Evolutionary conservation across 2,888 invertebrate genomes (phyloP), one percentile per base, ranked within the genome.

Genomic region (Apodemia hepburni): DNA sequence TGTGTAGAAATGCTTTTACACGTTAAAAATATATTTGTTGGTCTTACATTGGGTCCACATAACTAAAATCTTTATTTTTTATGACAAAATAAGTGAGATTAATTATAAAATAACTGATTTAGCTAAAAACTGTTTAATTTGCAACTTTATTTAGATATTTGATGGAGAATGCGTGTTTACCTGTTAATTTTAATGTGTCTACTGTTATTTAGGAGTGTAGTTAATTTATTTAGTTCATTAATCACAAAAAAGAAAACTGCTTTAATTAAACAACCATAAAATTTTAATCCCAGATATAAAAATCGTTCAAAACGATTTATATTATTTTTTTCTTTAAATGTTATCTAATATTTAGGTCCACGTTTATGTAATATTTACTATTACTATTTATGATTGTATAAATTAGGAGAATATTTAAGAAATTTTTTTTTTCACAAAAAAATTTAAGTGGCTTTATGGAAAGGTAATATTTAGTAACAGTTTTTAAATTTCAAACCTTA

Each of bases 11-110:
- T 58, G 35, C 35, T 35, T 42, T 42, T 29, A 58, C 60, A n/a
- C 35, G 27, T 54, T 18, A 9, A 7, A 54, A 54, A 54, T 54
- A 54, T 54, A 15, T 27, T 27, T 27, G 54, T 54, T 12, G 54
- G 12, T 27, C 54, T 15, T 18, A 15, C 54, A 54, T 54, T 54
- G 54, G 54, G 22, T 54, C 54, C 54, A 54, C 54, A 54, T 54
- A 54, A 54, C 22, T 15, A 22, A 51, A 54, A 15, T 54, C 22
- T 27, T 54, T 15, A 27, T 54, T 27, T 27, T 54, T 27, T 54
- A 54, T 22, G 54, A 54, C 54, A 54, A 54, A 54, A 54, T 27
- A 54, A 54, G 54, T 54, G 54, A 54, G 54, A 54, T 54, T 54
- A 54, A 54, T 54, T 54, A 54, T 54, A 54, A 27, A 42, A 42